Conservation (phyloP, 2,113 vertebrate species). For the Potamarius usumacintae region DNA sequence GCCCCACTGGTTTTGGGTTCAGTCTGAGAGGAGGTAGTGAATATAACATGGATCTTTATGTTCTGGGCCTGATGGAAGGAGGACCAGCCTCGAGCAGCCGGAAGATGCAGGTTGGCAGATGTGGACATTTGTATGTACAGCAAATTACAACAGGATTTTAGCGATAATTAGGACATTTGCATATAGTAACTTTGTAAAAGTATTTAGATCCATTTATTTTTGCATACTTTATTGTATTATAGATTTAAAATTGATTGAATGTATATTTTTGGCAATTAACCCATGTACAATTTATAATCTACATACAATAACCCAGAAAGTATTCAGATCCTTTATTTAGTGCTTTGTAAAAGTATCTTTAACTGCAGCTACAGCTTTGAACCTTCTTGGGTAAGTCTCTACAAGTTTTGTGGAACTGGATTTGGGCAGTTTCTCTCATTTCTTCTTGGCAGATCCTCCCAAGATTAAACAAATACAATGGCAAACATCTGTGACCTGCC, state of each 20-base stretch:
- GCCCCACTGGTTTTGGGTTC: slow-evolving; percentile 90
- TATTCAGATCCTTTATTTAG: background rate
- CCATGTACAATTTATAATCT: background rate
- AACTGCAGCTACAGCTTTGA: background rate
- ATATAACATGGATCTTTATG: slow-evolving; percentile 98
- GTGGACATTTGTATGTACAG: slow-evolving; percentile 29
- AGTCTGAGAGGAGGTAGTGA: slow-evolving; percentile 95
- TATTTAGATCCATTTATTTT: background rate
- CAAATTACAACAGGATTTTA: slow-evolving; percentile 35
- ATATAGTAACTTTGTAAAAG: background rate
- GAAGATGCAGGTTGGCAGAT: slow-evolving; percentile 53
- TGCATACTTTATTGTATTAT: background rate
- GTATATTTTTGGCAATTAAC: background rate
- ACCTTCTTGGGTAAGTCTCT: background rate
- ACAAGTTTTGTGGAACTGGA: background rate
- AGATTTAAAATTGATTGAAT: background rate
- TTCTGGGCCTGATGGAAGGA: slow-evolving; percentile 67
- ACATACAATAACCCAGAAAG: background rate
- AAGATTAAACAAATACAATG: background rate
- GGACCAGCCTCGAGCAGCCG: slow-evolving; percentile 65
- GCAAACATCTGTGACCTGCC: background rate
- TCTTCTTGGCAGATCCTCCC: background rate
- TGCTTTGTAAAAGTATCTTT: background rate
- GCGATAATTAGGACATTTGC: background rate
- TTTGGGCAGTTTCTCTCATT: background rate